These are phyloP conservation scores for Acanthosoma haemorrhoidale DNA, from an alignment of 2,888 invertebrate species.

Conservation along the genomic window DNA sequence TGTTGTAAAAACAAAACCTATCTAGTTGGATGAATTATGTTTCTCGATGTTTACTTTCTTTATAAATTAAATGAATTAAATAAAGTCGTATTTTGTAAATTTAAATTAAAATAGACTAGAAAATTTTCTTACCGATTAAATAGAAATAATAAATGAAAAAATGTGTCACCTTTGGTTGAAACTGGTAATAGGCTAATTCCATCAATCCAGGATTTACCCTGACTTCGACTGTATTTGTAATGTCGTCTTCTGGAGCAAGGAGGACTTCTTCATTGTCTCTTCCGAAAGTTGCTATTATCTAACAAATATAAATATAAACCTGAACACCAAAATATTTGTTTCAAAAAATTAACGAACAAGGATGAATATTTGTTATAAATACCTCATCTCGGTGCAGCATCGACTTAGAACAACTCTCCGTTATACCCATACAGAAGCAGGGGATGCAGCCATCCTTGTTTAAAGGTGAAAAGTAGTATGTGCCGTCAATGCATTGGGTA, in stretches of 20 bases:
- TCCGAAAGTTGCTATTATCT: conserved; percentile 54
- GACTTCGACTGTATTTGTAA: neutral
- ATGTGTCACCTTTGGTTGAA: conserved; percentile 53
- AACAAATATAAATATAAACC: conserved; percentile 33
- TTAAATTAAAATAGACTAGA: neutral
- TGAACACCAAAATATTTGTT: neutral
- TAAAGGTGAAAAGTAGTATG: conserved; percentile 73
- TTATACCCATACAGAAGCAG: conserved; percentile 94
- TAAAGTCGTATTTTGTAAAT: neutral
- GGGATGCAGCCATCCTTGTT: conserved; percentile 84
- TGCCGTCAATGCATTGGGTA: conserved; percentile 75
- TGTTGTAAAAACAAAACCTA: too few relatives aligned
- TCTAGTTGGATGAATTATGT: too few relatives aligned
- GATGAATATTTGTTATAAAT: conserved; percentile 19
- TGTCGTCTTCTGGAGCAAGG: conserved; percentile 43
- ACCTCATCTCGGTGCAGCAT: conserved; percentile 65
- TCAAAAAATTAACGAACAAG: neutral
- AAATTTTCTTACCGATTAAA: neutral
- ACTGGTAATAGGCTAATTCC: conserved; percentile 59
- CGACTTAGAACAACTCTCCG: conserved; percentile 74
- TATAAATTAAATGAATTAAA: too few relatives aligned
- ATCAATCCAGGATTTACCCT: conserved; percentile 41
- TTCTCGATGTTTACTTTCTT: too few relatives aligned
- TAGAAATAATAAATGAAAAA: neutral
- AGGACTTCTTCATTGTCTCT: conserved; percentile 54